These are phyloP conservation scores for Anneissia japonica DNA, from an alignment of 35 echinoderm and acorn worm genomes.

Conservation along the genomic window DNA sequence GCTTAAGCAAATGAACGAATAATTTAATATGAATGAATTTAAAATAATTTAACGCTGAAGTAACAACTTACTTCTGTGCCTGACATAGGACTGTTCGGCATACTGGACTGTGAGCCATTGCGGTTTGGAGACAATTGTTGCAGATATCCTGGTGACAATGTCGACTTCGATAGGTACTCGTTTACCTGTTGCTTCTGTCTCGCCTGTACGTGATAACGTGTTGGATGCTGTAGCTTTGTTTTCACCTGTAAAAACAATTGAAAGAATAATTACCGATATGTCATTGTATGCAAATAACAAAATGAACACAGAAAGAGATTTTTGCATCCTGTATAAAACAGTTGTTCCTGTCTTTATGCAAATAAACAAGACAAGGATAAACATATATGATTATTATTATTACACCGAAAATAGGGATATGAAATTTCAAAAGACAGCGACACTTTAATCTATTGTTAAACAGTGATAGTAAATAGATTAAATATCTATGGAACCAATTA, in stretches of 20 bases:
- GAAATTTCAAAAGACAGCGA: no score
- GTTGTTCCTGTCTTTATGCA: background rate
- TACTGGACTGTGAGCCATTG: background rate
- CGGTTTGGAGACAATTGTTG: background rate
- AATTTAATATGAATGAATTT: background rate
- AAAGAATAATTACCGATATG: background rate
- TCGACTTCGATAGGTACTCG: background rate
- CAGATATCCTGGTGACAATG: background rate
- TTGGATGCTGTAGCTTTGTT: background rate
- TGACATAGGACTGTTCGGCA: conserved; percentile 21
- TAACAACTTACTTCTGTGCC: conserved; percentile 5
- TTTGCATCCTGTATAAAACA: background rate
- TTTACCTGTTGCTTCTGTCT: conserved; percentile 2
- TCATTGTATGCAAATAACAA: background rate
- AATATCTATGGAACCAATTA: no score
- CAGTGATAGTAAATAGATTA: no score
- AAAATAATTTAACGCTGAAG: background rate
- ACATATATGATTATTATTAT: background rate
- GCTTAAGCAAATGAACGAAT: background rate
- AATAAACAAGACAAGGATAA: background rate
- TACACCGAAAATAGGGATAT: no score
- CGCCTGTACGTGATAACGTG: background rate
- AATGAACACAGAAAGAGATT: background rate
- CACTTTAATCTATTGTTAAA: no score
- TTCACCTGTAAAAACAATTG: conserved; percentile 1